Evolutionary conservation across 2,888 invertebrate species (phyloP).

Genomic region (Podabrus alpinus): DNA sequence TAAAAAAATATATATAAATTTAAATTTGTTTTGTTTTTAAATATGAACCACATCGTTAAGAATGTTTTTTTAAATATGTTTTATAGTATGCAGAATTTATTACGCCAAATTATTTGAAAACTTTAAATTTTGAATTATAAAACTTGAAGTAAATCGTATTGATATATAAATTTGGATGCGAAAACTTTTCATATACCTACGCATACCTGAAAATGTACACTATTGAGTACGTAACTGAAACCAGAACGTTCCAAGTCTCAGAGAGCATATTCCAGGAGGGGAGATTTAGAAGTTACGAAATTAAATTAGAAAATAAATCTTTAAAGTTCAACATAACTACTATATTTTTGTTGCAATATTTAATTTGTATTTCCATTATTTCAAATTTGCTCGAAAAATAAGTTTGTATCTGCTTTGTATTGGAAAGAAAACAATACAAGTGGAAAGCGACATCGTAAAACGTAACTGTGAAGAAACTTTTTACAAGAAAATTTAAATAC

Average conservation of each 20-base stretch:
- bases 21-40: background rate
- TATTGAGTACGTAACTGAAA: slow-evolving; percentile 14
- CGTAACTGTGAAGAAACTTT: background rate
- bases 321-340: background rate
- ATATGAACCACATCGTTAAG: background rate
- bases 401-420: background rate
- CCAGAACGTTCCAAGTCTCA: slow-evolving; percentile 23
- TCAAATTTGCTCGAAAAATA: background rate
- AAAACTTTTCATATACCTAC: slow-evolving; percentile 24
- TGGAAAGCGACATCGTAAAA: background rate
- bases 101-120: background rate
- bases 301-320: slow-evolving; percentile 28
- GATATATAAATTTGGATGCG: slow-evolving; percentile 25
- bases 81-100: background rate
- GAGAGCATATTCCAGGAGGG: slow-evolving; percentile 11
- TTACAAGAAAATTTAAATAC: background rate
- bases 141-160: slow-evolving; percentile 9
- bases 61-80: background rate
- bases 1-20: background rate
- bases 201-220: slow-evolving; percentile 6
- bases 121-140: background rate
- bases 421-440: background rate
- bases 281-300: slow-evolving; percentile 9
- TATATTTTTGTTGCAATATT: background rate
- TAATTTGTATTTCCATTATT: background rate